Evolutionary conservation across 2,113 vertebrate species (phyloP).

Genomic region (Sturnira hondurensis): DNA sequence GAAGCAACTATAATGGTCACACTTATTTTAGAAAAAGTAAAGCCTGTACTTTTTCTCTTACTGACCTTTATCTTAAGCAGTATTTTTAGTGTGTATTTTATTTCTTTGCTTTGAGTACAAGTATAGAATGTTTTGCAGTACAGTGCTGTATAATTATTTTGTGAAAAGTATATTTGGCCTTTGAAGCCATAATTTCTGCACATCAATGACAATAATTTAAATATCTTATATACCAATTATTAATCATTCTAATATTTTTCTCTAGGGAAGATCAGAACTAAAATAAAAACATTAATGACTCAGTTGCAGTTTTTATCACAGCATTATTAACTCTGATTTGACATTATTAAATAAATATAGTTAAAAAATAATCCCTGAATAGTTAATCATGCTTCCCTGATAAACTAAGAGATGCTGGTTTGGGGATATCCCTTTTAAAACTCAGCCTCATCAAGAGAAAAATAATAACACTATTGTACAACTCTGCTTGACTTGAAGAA

Average conservation of each 20-base stretch:
- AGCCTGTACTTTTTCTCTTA: slow-evolving; percentile 25
- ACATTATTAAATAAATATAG: slow-evolving; percentile 31
- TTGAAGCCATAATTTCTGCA: slow-evolving; percentile 57
- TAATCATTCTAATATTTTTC: slow-evolving; percentile 48
- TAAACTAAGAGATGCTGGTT: background rate
- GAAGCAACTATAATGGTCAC: background rate
- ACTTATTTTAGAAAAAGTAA: slow-evolving; percentile 1
- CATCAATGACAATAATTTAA: slow-evolving; percentile 59
- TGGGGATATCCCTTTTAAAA: slow-evolving; percentile 1
- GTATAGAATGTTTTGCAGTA: slow-evolving; percentile 23
- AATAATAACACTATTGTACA: background rate
- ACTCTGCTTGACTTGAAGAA: background rate
- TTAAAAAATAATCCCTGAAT: slow-evolving; percentile 32
- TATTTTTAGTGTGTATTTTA: slow-evolving; percentile 41
- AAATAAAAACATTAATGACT: slow-evolving; percentile 42
- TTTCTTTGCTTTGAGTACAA: slow-evolving; percentile 53
- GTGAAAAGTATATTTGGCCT: slow-evolving; percentile 68
- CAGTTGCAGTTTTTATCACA: slow-evolving; percentile 49
- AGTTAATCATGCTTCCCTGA: slow-evolving; percentile 35
- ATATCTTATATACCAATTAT: slow-evolving; percentile 56
- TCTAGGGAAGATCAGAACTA: slow-evolving; percentile 13
- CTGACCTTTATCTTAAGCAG: background rate
- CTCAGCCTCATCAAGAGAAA: background rate
- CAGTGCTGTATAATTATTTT: slow-evolving; percentile 68
- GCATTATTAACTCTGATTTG: slow-evolving; percentile 47